Conservation (phyloP, 1,140 invertebrate species). For the Panagrolaimus sp. region DNA sequence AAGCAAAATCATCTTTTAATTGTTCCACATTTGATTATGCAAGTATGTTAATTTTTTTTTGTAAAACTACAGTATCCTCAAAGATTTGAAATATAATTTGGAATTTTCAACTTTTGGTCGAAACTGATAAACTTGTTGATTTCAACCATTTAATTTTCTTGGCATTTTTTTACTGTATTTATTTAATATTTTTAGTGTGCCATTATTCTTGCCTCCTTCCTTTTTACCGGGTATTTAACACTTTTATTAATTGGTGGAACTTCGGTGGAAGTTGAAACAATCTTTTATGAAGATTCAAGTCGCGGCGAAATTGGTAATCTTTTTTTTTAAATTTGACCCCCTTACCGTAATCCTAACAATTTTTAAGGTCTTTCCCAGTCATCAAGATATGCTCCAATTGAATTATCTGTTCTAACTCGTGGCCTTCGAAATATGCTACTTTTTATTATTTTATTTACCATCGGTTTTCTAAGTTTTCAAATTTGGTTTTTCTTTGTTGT, state of each 20-base stretch:
- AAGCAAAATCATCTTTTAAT: conserved; percentile 34
- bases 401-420: conserved; percentile 15
- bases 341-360: no score
- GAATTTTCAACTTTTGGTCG: no score
- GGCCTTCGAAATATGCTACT: conserved; percentile 25
- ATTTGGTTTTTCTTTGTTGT: conserved; percentile 31
- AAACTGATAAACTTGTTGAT: no score
- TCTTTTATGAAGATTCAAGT: conserved; percentile 35
- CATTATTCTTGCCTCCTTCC: conserved; percentile 21
- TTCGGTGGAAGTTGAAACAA: conserved; percentile 30
- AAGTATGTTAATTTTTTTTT: conserved; percentile 20
- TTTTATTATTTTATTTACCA: conserved; percentile 14
- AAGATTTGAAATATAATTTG: no score
- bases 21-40: conserved; percentile 36
- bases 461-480: conserved; percentile 16
- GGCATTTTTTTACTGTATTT: no score
- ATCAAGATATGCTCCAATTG: conserved; percentile 11
- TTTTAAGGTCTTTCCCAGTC: conserved; percentile 26
- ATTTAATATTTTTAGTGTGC: conserved; percentile 30
- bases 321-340: no score
- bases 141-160: no score
- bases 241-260: conserved; percentile 35
- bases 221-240: conserved; percentile 26
- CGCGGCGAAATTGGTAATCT: conserved; percentile 29
- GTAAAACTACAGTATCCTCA: background rate